Conservation (phyloP, 2,888 invertebrate species). For the Muschampia staudingeri region DNA sequence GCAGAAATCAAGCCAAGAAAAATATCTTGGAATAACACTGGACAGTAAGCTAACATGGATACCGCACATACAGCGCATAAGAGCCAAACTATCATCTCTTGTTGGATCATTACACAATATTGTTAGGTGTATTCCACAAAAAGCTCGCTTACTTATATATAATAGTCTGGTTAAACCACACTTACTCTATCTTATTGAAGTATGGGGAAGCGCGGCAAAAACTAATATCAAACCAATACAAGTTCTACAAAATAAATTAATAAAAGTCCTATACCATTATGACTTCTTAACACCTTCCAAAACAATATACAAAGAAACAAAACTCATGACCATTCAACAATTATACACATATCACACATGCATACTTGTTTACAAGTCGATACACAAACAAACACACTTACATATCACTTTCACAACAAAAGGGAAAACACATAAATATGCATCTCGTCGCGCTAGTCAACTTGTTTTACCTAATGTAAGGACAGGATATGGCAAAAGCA, state of each 20-base stretch:
- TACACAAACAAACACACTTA: background rate
- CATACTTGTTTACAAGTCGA: background rate
- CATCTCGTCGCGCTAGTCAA: too few species aligned
- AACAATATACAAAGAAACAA: background rate
- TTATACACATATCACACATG: background rate
- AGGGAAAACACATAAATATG: too few species aligned
- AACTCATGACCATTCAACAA: background rate
- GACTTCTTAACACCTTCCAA: background rate
- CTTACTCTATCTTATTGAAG: background rate
- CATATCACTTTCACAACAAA: too few species aligned
- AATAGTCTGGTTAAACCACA: background rate
- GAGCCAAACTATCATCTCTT: background rate
- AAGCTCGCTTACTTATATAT: background rate
- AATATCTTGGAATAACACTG: too few species aligned
- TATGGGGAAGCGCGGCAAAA: background rate
- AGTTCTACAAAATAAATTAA: background rate
- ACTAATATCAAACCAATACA: background rate
- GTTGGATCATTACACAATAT: constrained; percentile 8
- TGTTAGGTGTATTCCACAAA: background rate
- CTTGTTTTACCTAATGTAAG: too few species aligned
- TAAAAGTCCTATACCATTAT: background rate
- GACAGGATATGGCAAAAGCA: too few species aligned
- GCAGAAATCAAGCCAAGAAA: too few species aligned
- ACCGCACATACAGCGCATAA: constrained; percentile 12
- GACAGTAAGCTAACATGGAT: too few species aligned